Base-by-base conservation (phyloP, 2,113 vertebrate genomes). In the Gallinago jamesoni region DNA sequence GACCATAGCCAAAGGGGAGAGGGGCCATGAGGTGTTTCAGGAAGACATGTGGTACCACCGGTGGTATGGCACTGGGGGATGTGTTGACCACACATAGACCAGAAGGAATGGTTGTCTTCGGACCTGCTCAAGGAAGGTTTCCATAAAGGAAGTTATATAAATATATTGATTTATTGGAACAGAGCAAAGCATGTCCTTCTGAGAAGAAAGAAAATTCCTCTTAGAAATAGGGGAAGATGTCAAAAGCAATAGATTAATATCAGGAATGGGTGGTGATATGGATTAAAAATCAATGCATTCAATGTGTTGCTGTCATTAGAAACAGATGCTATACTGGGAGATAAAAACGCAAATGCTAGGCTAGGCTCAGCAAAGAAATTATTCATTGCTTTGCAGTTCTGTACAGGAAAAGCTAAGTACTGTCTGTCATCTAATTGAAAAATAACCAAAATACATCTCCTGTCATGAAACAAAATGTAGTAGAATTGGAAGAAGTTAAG, bases 331-430 rank as follows among this genome's bases (percentile, higher is more conserved):
- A 11, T 78, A 68, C 53, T 88, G 67, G 53, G 43, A 85, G 75
- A 77, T 83, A 94, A 87, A 96, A 96, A 90, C 62, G 75, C 62
- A 93, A 95, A 69, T 91, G 91, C 63, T 93, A 80, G 94, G 50
- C 72, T 87, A 59, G 53, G 39, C 85, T 85, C 59, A 73, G 75
- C 50, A 85, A 83, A 96, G 53, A 91, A 96, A 93, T 93, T 94
- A 72, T 74, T 92, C 37, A 89, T 87, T 0, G 0, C 67, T 83
- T 81, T 89, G 78, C 72, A 84, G n/a, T 86, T 64, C 47, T 94
- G 28, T 81, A 33, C 50, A 55, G 81, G 66, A 91, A 74, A 82
- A 93, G 64, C 86, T 91, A 94, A 93, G 17, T 87, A 69, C 55
- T 79, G 48, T 85, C 64, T 91, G 78, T 84, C 53, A 85, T 81